These are phyloP conservation scores for Liparis tanakae DNA, from an alignment of 2,797 vertebrate species.

Conservation along the genomic window DNA sequence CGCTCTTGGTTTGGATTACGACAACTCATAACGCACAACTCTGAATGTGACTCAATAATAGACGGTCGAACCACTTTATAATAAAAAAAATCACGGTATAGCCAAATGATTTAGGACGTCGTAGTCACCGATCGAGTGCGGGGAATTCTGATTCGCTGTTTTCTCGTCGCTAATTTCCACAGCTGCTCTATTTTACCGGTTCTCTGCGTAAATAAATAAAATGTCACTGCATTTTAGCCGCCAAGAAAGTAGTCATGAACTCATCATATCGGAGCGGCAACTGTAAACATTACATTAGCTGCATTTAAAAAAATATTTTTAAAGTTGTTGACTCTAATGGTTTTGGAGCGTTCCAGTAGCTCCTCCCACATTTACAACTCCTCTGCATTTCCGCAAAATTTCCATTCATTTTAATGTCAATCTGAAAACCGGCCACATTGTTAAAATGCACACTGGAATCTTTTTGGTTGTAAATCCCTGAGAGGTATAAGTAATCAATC, in stretches of 20 bases:
- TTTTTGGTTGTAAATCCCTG: background rate
- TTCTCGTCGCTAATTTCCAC: background rate
- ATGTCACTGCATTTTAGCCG: background rate
- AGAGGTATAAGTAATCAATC: background rate
- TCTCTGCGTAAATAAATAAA: background rate
- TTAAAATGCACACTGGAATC: constrained; percentile 17
- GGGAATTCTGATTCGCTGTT: background rate
- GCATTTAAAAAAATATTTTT: too few relatives aligned
- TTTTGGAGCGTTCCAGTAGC: background rate
- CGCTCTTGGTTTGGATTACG: constrained; percentile 38
- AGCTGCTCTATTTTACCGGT: background rate
- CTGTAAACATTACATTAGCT: background rate
- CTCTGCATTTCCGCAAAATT: constrained; percentile 24
- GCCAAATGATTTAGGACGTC: constrained; percentile 14
- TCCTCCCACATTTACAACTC: constrained; percentile 15
- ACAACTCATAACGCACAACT: constrained; percentile 20
- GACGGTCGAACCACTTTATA: background rate
- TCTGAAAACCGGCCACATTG: constrained; percentile 9
- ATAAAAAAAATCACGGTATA: constrained; percentile 18
- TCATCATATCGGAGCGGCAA: background rate
- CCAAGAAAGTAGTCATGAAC: background rate
- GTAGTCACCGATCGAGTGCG: background rate
- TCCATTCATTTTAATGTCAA: constrained; percentile 37
- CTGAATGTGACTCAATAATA: constrained; percentile 21
- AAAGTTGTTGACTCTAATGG: background rate